A percentile compares a stretch with the other conserved stretches of the same genome.
Evolutionary conservation across 2,113 vertebrate genomes (phyloP).

Genomic region (Phaetusa simplex): DNA sequence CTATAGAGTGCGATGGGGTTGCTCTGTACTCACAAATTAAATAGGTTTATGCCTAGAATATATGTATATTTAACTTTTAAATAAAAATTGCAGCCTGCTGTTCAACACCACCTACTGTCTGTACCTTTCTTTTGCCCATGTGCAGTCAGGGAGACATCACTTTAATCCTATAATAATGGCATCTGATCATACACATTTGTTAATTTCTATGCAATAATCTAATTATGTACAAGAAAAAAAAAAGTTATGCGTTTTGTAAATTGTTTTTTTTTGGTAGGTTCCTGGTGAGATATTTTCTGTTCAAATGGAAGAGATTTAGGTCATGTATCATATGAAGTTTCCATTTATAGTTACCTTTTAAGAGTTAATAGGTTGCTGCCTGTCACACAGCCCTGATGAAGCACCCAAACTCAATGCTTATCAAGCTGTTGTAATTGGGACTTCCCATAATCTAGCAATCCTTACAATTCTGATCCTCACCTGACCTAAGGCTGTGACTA

Average conservation of each 20-base stretch:
- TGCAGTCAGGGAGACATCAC: neutral
- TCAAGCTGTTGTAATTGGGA: neutral
- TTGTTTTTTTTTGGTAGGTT: neutral
- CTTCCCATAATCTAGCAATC: neutral
- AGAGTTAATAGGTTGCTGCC: neutral
- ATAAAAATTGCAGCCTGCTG: neutral
- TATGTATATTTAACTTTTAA: neutral
- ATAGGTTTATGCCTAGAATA: neutral
- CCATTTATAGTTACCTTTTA: neutral
- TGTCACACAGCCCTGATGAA: neutral
- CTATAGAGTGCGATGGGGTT: neutral
- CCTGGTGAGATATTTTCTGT: neutral
- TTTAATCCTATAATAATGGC: neutral
- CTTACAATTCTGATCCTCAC: neutral
- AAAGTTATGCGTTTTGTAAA: neutral
- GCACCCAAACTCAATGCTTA: neutral
- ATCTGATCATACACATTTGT: neutral
- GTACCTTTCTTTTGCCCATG: neutral
- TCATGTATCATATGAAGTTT: neutral
- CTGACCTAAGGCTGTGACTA: neutral
- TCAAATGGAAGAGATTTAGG: neutral
- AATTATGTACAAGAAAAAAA: neutral
- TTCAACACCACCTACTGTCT: neutral
- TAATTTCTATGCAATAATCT: neutral
- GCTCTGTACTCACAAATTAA: neutral